Conservation (phyloP, 2,888 invertebrate genomes). For the Salpingus planirostris region DNA sequence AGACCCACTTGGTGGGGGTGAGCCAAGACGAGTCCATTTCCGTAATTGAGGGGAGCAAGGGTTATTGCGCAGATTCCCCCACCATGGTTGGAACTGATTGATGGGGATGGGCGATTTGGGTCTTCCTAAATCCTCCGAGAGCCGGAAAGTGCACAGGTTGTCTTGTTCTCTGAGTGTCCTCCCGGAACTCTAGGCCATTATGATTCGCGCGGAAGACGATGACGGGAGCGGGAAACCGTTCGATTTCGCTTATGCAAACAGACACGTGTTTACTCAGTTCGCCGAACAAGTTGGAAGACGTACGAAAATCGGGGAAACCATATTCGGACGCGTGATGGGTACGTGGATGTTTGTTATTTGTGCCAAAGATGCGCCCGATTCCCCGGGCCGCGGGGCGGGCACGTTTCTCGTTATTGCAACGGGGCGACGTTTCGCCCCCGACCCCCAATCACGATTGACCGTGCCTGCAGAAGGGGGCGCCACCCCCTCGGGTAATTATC, state of each 20-base stretch:
- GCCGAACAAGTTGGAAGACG: conserved; percentile 32
- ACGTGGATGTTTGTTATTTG: conserved; percentile 23
- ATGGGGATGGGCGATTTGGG: no score
- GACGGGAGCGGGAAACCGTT: conserved; percentile 21
- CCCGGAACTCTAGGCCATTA: no score
- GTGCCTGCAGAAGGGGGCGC: no score
- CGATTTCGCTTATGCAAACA: conserved; percentile 33
- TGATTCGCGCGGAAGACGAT: no score
- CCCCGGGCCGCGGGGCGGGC: conserved; percentile 26
- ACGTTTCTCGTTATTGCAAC: conserved; percentile 32
- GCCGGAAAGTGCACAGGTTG: background rate
- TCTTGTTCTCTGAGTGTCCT: background rate
- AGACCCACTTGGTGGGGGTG: no score
- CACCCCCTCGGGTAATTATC: no score
- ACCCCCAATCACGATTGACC: conserved; percentile 14
- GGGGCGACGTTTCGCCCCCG: conserved; percentile 14
- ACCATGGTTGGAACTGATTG: background rate
- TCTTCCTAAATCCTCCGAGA: background rate
- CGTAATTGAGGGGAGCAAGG: background rate
- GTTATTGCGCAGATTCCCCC: background rate
- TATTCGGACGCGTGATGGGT: conserved; percentile 31
- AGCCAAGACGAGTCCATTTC: no score
- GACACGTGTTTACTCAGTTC: conserved; percentile 33
- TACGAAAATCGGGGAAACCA: conserved; percentile 33
- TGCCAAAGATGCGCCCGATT: conserved; percentile 32